These are phyloP conservation scores for Pipistrellus kuhlii DNA, from an alignment of 2,797 vertebrate species.

Conservation along the genomic window DNA sequence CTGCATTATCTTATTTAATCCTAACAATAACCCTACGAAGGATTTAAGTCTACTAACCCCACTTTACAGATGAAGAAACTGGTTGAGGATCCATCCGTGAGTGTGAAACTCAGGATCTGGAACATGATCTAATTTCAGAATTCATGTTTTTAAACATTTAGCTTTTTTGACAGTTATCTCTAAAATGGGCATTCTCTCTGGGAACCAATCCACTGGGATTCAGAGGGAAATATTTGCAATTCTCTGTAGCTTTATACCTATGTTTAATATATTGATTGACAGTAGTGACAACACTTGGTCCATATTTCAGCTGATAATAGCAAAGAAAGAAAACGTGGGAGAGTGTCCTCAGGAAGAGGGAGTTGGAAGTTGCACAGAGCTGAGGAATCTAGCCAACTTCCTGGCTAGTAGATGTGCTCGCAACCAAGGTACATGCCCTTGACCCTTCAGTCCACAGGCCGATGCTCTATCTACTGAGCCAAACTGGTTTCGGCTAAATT, in stretches of 20 bases:
- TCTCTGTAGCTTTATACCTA: neutral
- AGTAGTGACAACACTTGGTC: neutral
- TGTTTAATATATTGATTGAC: neutral
- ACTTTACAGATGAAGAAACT: slow-evolving; percentile 2
- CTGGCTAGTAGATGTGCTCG: too few species aligned
- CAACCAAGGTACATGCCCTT: too few species aligned
- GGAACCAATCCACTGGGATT: neutral
- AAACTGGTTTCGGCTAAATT: too few species aligned
- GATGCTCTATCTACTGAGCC: too few species aligned
- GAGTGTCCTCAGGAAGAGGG: neutral
- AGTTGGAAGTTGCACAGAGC: neutral
- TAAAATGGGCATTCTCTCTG: neutral
- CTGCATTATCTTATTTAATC: neutral
- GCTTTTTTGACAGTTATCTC: neutral
- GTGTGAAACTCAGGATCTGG: neutral
- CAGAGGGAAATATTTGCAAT: neutral
- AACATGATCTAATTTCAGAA: neutral
- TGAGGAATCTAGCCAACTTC: neutral
- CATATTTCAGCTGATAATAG: neutral
- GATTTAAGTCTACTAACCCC: neutral
- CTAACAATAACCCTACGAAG: neutral
- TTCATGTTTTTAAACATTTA: neutral
- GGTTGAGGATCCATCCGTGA: neutral
- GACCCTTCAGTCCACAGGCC: too few species aligned
- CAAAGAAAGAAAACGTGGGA: neutral